These are phyloP conservation scores for Lagodon rhomboides DNA, from an alignment of 2,797 vertebrate genomes.

Conservation along the genomic window DNA sequence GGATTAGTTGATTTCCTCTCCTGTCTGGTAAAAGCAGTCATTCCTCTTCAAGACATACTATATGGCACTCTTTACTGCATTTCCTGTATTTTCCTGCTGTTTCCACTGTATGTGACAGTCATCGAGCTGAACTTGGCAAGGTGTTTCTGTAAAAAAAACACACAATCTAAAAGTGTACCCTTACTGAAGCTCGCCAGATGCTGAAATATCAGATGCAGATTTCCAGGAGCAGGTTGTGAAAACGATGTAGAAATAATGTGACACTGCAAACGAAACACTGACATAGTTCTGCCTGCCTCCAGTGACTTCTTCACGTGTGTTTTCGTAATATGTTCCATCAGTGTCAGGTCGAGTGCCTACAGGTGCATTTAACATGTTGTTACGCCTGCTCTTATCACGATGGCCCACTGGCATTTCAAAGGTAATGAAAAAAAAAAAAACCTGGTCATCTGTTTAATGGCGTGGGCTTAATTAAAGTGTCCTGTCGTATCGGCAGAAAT, in stretches of 20 bases:
- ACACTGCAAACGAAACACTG: neutral
- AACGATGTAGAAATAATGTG: neutral
- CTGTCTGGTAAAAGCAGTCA: neutral
- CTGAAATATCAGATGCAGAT: neutral
- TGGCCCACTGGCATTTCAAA: no score
- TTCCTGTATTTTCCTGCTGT: neutral
- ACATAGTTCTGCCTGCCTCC: neutral
- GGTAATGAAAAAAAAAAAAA: no score
- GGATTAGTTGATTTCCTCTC: neutral
- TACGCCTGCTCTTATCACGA: no score
- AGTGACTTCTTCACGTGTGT: neutral
- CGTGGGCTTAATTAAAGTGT: no score
- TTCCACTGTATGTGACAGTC: neutral
- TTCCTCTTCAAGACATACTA: neutral
- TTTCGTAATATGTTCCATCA: neutral
- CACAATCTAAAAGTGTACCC: no score
- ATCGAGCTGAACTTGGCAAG: no score
- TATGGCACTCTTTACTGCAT: neutral
- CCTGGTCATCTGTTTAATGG: no score
- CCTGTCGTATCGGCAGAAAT: no score
- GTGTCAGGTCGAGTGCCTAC: no score
- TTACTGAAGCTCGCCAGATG: neutral
- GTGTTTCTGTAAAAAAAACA: no score
- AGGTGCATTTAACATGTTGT: no score
- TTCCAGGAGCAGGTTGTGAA: neutral